Base-by-base conservation (phyloP, 2,888 invertebrate species). In the Tineola bisselliella region DNA sequence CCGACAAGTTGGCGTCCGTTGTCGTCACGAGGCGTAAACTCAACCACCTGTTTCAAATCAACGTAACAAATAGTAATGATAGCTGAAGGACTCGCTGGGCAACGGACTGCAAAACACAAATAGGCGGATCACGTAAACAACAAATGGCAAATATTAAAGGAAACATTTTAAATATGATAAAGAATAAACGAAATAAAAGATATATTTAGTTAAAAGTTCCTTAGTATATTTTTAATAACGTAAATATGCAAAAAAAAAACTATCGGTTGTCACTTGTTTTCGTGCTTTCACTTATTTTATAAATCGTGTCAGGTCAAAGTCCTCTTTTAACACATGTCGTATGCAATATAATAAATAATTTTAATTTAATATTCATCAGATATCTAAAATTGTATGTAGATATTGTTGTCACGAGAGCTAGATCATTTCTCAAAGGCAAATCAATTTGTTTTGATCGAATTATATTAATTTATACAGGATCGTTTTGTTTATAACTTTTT, bases 341-440 rank as follows among this genome's bases (percentile, higher is more conserved):
- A 3, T 43, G 38, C 8, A 33, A 33, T 33, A 33, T 8, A 33
- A 33, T 33, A 33, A 33, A 8, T 10, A n/a, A n/a, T n/a, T n/a
- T n/a, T n/a, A n/a, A n/a, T n/a, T n/a, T n/a, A n/a, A n/a, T n/a
- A n/a, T n/a, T n/a, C n/a, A n/a, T n/a, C n/a, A n/a, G n/a, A n/a
- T n/a, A n/a, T n/a, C n/a, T n/a, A n/a, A n/a, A n/a, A n/a, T n/a
- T n/a, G n/a, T n/a, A n/a, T n/a, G n/a, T n/a, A n/a, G n/a, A n/a
- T n/a, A n/a, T n/a, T 48, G 48, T 15, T 48, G 48, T 48, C 48
- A 48, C 43, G 43, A 48, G n/a, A 3, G 48, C 48, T 48, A 15
- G 15, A 48, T 48, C 48, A 48, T 15, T 48, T 48, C 48, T 48
- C 48, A 48, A 48, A 48, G 48, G 15, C 48, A 48, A 48, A 48